Evolutionary conservation across 1,140 invertebrate species (phyloP).

Genomic region (Atta cephalotes): DNA sequence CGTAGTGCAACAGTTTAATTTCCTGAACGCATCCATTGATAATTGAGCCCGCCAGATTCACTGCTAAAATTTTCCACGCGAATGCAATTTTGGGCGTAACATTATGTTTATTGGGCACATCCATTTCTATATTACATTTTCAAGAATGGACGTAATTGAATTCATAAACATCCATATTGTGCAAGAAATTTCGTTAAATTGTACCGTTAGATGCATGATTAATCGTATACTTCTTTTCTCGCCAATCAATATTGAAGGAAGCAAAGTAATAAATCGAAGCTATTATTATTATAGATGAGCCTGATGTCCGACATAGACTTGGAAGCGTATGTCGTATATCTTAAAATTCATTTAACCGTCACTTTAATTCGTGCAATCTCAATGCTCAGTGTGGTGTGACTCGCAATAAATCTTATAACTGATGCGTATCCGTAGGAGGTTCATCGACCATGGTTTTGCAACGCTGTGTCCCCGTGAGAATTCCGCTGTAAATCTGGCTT

Average conservation of each 20-base stretch:
- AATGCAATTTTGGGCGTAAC: neutral
- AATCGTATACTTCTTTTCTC: neutral
- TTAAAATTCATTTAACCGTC: slow-evolving; percentile 16
- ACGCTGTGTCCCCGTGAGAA: slow-evolving; percentile 20
- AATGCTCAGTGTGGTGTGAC: slow-evolving; percentile 20
- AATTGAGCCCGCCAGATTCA: neutral
- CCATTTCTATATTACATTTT: neutral
- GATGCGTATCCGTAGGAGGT: slow-evolving; percentile 19
- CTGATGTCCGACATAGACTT: neutral
- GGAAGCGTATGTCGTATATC: neutral
- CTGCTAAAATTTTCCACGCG: slow-evolving; percentile 19
- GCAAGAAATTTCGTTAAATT: neutral
- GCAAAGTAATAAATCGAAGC: slow-evolving; percentile 9
- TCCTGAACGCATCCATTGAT: slow-evolving; percentile 6
- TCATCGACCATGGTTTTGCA: slow-evolving; percentile 30
- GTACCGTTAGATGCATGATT: neutral
- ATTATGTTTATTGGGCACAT: neutral
- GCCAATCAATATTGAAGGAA: neutral
- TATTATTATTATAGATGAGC: slow-evolving; percentile 13
- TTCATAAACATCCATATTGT: neutral
- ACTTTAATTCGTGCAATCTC: slow-evolving; percentile 18
- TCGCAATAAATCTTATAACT: slow-evolving; percentile 39
- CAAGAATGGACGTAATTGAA: neutral
- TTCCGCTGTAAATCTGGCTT: slow-evolving; percentile 37
- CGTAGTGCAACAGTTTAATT: slow-evolving; percentile 40